Evolutionary conservation across 2,113 vertebrate genomes (phyloP).

Genomic region (Leptobrachium leishanense): DNA sequence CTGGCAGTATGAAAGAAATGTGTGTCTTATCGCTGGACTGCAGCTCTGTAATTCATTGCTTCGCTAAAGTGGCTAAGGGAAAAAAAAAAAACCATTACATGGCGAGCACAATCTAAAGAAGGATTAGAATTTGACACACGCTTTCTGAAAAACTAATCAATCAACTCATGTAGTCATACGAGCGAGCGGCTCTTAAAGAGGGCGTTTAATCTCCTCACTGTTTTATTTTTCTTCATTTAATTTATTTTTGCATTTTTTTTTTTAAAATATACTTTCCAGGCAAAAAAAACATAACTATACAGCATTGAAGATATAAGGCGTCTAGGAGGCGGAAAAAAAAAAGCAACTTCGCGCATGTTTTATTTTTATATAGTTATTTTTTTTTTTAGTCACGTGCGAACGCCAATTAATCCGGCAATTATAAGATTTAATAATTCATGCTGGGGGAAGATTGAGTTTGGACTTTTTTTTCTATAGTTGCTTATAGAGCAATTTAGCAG

Average conservation of each 20-base stretch:
- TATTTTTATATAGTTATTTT: background rate
- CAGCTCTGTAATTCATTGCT: slow-evolving; percentile 88
- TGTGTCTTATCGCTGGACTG: slow-evolving; percentile 88
- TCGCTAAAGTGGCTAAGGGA: slow-evolving; percentile 84
- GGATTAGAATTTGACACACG: slow-evolving; percentile 95
- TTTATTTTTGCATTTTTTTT: slow-evolving; percentile 21
- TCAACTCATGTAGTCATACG: slow-evolving; percentile 84
- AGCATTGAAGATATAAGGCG: slow-evolving; percentile 51
- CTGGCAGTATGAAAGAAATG: slow-evolving; percentile 74
- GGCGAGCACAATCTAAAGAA: slow-evolving; percentile 86
- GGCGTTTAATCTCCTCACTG: slow-evolving; percentile 83
- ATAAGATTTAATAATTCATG: background rate
- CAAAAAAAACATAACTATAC: background rate
- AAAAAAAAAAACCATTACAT: slow-evolving; percentile 82
- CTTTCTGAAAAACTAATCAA: slow-evolving; percentile 94
- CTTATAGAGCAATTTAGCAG: too few species aligned
- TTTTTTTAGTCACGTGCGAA: background rate
- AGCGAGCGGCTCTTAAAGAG: slow-evolving; percentile 81
- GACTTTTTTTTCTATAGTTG: background rate
- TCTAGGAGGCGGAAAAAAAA: background rate
- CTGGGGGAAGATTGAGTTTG: background rate
- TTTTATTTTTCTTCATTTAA: slow-evolving; percentile 73
- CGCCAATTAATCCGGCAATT: background rate
- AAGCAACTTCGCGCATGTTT: background rate
- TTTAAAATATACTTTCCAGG: background rate